phyloP scores from a whole-genome alignment of 2,113 vertebrate species.

The Merops nubicus region DNA sequence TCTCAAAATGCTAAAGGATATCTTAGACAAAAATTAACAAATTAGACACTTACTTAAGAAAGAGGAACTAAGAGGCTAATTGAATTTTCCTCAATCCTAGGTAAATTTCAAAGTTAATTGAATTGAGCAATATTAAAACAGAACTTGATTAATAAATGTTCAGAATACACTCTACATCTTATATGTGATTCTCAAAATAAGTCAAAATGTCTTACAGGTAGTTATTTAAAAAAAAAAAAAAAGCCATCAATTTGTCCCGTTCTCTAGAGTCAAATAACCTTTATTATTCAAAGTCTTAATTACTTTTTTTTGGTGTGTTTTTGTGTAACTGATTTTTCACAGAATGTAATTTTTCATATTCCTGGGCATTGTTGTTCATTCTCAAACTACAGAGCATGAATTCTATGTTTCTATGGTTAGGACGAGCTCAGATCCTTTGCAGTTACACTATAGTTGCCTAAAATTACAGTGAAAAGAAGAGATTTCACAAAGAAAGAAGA shows the following conservation, averaged over 20 bases:
- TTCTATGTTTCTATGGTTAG: too few species aligned
- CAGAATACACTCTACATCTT: background rate
- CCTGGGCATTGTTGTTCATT: background rate
- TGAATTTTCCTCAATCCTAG: background rate
- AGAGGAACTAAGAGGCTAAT: background rate
- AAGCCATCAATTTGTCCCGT: fast-evolving
- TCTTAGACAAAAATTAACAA: background rate
- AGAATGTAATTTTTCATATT: background rate
- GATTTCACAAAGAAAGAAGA: background rate
- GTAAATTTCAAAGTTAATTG: background rate
- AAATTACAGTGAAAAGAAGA: background rate
- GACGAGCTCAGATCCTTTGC: background rate
- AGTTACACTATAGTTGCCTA: background rate
- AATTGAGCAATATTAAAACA: background rate
- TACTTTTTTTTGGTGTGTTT: background rate
- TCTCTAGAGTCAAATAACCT: background rate
- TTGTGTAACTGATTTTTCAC: background rate
- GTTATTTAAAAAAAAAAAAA: background rate
- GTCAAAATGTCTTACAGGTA: background rate
- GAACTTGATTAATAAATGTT: background rate
- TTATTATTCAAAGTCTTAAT: background rate
- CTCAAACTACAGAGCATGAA: too few species aligned
- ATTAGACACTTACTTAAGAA: background rate
- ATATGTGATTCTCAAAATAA: background rate
- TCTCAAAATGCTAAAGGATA: background rate